Base-by-base conservation (phyloP, 2,797 vertebrate species). In the Chaunax sp. region DNA sequence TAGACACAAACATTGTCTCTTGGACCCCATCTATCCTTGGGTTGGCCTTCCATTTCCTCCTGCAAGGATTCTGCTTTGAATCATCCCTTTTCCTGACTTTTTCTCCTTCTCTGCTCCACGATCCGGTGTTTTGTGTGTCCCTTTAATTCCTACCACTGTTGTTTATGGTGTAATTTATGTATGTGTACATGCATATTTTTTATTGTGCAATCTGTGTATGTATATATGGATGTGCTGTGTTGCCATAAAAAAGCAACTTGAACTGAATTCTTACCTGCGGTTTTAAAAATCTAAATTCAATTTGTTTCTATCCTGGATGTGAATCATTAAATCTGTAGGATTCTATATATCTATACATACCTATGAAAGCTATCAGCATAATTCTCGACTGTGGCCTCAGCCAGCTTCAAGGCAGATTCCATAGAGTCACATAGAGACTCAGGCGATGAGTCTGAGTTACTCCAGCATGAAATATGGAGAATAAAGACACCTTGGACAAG, bases 401-500 rank as follows among this genome's bases (percentile, higher is more conserved):
- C n/a, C 16, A 44, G 16, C 62, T 71, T 37, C 35, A 45, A 63
- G 61, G 41, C 51, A 66, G 33, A 68, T 64, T 72, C 75, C 45
- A 61, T 71, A 82, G 71, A 75, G 59, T 46, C 63, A 77, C 66
- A 68, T 33, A 51, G 69, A 54, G 75, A 84, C 73, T 72, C 49
- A 69, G 84, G 85, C 69, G 67, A 51, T 65, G 54, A 83, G 74
- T 86, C 66, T 78, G 69, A 81, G 86, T 78, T 74, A 68, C 77
- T 82, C 77, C 69, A 73, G 44, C 45, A 78, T 77, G 81, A 87
- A 78, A 72, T 54, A 35, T 78, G 71, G 38, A 82, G 77, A 84
- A 75, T 70, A 75, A 71, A 76, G 59, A 64, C 81, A 74, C 20
- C 44, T 52, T 47, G 69, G 64, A 86, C 80, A 67, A 80, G 51